These are phyloP conservation scores for Rhombomys opimus DNA, from an alignment of 2,113 vertebrate species.

Conservation along the genomic window DNA sequence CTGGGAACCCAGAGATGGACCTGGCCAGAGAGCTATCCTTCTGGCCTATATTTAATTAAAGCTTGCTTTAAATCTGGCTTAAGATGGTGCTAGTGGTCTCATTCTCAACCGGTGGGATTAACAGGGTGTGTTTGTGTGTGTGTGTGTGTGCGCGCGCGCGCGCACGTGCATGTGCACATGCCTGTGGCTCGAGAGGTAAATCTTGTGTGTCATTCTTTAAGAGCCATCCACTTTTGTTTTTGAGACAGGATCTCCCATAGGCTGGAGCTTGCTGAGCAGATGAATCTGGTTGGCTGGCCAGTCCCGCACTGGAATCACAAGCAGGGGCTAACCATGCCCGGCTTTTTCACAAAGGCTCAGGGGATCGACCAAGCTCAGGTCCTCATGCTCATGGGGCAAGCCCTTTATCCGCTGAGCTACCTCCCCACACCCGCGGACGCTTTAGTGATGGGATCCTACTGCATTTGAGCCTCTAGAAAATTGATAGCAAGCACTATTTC, in stretches of 20 bases:
- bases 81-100: no score
- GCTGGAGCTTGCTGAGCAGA: neutral
- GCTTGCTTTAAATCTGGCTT: no score
- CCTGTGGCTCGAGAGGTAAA: neutral
- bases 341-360: neutral
- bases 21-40: no score
- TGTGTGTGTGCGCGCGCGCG: neutral
- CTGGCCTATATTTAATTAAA: no score
- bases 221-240: neutral
- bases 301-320: neutral
- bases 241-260: neutral
- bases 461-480: conserved; percentile 49
- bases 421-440: neutral
- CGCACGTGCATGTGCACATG: no score
- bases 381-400: neutral
- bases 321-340: no score
- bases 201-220: neutral
- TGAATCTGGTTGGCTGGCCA: neutral
- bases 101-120: no score
- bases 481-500: neutral
- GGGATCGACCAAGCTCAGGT: neutral
- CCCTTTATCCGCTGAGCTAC: neutral
- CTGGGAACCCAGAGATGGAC: no score
- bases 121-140: neutral
- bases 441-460: neutral